Conservation (phyloP, 35 echinoderm and acorn worm species). For the Heliocidaris erythrogramma region DNA sequence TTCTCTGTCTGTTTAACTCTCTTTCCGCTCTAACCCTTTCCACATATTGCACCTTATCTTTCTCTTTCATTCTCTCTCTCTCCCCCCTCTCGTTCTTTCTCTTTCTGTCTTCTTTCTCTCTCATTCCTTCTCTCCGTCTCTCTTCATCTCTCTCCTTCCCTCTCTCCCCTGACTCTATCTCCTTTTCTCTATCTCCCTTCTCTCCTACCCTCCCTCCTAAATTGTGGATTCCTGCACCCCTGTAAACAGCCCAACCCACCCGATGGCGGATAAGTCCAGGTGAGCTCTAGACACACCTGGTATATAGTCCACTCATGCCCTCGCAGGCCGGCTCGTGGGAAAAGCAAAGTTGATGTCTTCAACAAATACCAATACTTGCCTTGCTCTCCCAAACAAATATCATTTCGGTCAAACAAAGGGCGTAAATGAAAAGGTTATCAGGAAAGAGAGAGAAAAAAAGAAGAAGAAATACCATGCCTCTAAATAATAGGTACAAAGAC, state of each 20-base stretch:
- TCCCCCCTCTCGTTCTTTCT: no score
- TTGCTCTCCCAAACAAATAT: slow-evolving; percentile 11
- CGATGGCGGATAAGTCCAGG: not conserved
- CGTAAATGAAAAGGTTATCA: slow-evolving; percentile 17
- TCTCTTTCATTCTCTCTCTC: no score
- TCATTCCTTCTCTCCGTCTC: no score
- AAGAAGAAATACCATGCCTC: not conserved
- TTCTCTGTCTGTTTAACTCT: not conserved
- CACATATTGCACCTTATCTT: no score
- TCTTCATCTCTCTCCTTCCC: no score
- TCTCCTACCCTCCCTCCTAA: no score
- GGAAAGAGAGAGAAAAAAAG: not conserved
- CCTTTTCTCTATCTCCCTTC: not conserved
- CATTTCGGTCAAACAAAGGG: not conserved
- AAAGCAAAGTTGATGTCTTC: not conserved
- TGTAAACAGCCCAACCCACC: no score
- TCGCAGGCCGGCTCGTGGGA: not conserved
- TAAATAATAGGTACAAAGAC: not conserved
- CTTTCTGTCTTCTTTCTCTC: no score
- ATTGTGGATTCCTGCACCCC: no score
- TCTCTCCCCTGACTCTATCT: no score
- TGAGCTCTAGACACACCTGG: not conserved
- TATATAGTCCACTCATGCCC: not conserved
- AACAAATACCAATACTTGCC: slow-evolving; percentile 12
- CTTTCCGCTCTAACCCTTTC: not conserved